A percentile compares a stretch with the other conserved stretches of the same genome.
phyloP scores from a whole-genome alignment of 2,797 vertebrate genomes.

The Phalloptychus januarius region DNA sequence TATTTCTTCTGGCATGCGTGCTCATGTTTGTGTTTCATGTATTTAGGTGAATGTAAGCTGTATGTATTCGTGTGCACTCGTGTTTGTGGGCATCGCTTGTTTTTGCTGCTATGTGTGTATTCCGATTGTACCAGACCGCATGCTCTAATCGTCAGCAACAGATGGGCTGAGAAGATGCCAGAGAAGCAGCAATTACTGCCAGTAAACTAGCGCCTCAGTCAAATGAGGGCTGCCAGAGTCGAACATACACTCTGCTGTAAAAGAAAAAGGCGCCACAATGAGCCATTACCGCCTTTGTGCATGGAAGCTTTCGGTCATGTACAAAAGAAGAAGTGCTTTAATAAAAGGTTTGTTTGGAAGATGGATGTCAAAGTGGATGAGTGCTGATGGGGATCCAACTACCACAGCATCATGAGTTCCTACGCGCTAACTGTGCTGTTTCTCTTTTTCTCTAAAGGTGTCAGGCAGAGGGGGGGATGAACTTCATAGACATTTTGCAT shows the following conservation, averaged over 20 bases:
- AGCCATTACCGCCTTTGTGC: conserved; percentile 1
- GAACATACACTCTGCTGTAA: conserved; percentile 16
- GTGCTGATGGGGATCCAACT: background rate
- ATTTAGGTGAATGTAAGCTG: conserved; percentile 23
- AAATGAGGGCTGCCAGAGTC: conserved; percentile 47
- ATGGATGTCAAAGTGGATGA: conserved; percentile 4
- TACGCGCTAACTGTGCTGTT: background rate
- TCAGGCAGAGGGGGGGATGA: background rate
- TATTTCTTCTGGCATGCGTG: conserved; percentile 40
- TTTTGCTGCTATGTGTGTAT: conserved; percentile 27
- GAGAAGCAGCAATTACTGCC: conserved; percentile 66
- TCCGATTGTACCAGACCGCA: conserved; percentile 54
- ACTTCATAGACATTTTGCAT: background rate
- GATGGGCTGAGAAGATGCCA: conserved; percentile 65
- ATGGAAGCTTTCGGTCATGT: background rate
- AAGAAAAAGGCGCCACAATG: conserved; percentile 11
- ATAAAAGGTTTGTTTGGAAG: background rate
- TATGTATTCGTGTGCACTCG: conserved; percentile 16
- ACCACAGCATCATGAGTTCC: background rate
- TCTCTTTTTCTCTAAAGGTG: background rate
- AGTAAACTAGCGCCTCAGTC: conserved; percentile 61
- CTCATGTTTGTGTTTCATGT: conserved; percentile 34
- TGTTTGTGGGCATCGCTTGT: conserved; percentile 22
- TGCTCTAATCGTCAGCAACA: conserved; percentile 63
- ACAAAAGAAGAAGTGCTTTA: background rate